Evolutionary conservation across 92 coral and sea anemone genomes (phyloP).

Genomic region (Phenganax subtilis): DNA sequence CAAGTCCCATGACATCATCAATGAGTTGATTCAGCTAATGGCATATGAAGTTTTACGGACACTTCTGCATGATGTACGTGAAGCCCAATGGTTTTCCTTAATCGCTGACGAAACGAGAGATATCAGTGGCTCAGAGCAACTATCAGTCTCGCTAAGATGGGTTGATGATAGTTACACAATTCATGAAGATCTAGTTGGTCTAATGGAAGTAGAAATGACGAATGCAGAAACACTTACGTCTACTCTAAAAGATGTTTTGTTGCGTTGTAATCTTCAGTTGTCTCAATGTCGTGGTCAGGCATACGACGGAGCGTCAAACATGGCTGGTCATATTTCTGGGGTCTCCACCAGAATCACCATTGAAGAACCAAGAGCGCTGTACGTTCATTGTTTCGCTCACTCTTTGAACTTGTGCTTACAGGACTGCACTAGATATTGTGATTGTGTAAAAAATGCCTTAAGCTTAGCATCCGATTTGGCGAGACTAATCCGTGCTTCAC

Average conservation of each 20-base stretch:
- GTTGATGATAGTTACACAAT: slow-evolving; percentile 6
- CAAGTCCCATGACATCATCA: slow-evolving; percentile 37
- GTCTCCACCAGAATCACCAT: slow-evolving; percentile 15
- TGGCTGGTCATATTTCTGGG: slow-evolving; percentile 27
- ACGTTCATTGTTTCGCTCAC: background rate
- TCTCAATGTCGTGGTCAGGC: slow-evolving; percentile 30
- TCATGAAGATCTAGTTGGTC: slow-evolving; percentile 17
- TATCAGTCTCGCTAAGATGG: slow-evolving; percentile 4
- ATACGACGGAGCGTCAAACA: slow-evolving; percentile 22
- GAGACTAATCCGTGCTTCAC: slow-evolving; percentile 3
- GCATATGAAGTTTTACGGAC: background rate
- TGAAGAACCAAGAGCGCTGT: slow-evolving; percentile 23
- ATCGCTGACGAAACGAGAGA: slow-evolving; percentile 29
- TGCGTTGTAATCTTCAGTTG: slow-evolving; percentile 17
- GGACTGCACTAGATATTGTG: slow-evolving; percentile 10
- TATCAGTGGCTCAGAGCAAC: slow-evolving; percentile 22
- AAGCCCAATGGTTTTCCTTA: slow-evolving; percentile 15
- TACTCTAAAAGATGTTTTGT: slow-evolving; percentile 23
- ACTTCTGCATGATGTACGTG: slow-evolving; percentile 15
- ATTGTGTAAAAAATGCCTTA: slow-evolving; percentile 8
- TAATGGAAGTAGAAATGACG: slow-evolving; percentile 1
- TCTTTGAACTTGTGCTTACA: background rate
- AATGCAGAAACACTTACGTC: slow-evolving; percentile 13
- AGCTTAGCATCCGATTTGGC: slow-evolving; percentile 20
- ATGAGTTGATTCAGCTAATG: slow-evolving; percentile 29